Conservation (phyloP, 2,888 invertebrate genomes). For the Melanostoma mellinum region DNA sequence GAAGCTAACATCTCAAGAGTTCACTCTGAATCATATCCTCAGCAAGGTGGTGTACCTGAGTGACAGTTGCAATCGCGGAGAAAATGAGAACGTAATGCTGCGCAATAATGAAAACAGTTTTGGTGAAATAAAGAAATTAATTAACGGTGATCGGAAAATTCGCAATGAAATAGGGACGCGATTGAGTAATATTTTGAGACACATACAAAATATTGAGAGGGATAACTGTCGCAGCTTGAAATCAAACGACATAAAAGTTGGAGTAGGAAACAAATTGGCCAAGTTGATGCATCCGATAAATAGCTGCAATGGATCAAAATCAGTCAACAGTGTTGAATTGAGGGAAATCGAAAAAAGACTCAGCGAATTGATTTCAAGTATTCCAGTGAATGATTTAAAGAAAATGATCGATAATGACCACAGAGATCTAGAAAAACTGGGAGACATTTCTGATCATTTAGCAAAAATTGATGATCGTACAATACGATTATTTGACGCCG, state of each 20-base stretch:
- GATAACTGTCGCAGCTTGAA: conserved; percentile 57
- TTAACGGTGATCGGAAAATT: conserved; percentile 63
- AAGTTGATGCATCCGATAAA: conserved; percentile 74
- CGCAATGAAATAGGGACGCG: conserved; percentile 75
- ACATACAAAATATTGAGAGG: conserved; percentile 75
- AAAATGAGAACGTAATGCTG: conserved; percentile 40
- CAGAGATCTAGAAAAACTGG: conserved; percentile 76
- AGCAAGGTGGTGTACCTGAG: conserved; percentile 80
- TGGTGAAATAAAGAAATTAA: conserved; percentile 71
- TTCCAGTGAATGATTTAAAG: conserved; percentile 64
- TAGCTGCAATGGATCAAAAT: conserved; percentile 56
- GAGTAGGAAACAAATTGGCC: conserved; percentile 58
- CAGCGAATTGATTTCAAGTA: conserved; percentile 58
- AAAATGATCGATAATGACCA: conserved; percentile 71
- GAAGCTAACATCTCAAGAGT: conserved; percentile 80
- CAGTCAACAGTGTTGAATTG: conserved; percentile 71
- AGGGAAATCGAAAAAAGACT: conserved; percentile 74
- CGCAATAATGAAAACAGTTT: conserved; percentile 44
- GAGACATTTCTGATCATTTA: conserved; percentile 77
- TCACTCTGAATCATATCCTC: conserved; percentile 80
- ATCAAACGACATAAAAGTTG: conserved; percentile 1
- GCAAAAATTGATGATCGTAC: conserved; percentile 78
- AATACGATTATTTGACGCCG: conserved; percentile 74
- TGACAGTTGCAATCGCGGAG: conserved; percentile 73
- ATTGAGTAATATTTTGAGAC: conserved; percentile 75